Evolutionary conservation across 2,797 vertebrate species (phyloP).

Genomic region (Cossypha polioptera): DNA sequence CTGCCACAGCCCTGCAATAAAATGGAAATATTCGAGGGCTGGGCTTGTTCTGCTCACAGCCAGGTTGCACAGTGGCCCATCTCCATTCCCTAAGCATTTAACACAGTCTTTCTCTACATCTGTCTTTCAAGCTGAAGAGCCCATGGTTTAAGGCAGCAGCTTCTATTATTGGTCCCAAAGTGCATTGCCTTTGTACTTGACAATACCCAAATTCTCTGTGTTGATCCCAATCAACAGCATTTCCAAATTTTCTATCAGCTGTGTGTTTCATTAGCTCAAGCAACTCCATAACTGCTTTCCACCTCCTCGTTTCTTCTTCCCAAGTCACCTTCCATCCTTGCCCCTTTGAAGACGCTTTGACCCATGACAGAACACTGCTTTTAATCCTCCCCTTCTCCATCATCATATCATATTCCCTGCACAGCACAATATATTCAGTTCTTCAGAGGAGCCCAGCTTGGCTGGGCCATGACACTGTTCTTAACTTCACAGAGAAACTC

Average conservation of each 20-base stretch:
- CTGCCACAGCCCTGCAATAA: background rate
- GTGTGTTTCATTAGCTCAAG: background rate
- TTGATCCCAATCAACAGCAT: background rate
- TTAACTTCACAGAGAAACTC: background rate
- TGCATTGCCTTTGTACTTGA: background rate
- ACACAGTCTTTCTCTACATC: background rate
- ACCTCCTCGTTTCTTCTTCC: background rate
- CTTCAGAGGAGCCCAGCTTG: background rate
- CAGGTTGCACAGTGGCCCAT: background rate
- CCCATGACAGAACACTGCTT: background rate
- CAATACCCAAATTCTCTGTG: background rate
- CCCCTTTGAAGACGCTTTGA: background rate
- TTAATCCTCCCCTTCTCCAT: background rate
- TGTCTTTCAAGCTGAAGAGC: constrained; percentile 10
- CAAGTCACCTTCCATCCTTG: background rate
- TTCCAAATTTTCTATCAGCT: background rate
- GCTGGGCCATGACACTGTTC: background rate
- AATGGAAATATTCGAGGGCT: constrained; percentile 1
- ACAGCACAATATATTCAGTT: background rate
- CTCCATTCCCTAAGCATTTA: background rate
- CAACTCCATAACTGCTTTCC: background rate
- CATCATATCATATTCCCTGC: background rate
- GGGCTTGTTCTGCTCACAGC: background rate
- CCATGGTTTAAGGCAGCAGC: background rate
- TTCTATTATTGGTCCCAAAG: constrained; percentile 27